These are phyloP conservation scores for Halesus radiatus DNA, from an alignment of 1,140 invertebrate genomes.

Conservation along the genomic window DNA sequence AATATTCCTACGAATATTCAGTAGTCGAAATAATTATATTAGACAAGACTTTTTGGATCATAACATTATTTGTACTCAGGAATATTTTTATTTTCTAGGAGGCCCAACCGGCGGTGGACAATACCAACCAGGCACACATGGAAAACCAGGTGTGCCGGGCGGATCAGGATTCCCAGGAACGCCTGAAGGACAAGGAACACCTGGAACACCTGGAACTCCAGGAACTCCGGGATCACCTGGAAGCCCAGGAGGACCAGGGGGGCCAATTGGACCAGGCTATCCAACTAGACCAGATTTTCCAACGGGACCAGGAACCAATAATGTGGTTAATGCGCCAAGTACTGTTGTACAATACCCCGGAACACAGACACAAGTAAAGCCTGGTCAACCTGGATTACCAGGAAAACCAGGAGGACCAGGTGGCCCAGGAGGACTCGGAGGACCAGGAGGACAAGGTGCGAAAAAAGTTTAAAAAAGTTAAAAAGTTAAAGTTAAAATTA, in stretches of 20 bases:
- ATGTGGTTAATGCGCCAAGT: constrained; percentile 4
- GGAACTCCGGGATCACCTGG: constrained; percentile 16
- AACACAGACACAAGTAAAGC: constrained; percentile 44
- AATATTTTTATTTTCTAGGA: neutral
- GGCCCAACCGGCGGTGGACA: constrained; percentile 31
- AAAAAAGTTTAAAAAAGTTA: too few species aligned
- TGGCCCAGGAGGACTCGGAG: neutral
- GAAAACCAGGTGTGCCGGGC: neutral
- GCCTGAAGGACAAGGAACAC: neutral
- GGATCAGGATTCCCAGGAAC: neutral
- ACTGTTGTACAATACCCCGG: constrained; percentile 25
- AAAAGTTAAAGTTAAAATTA: too few species aligned
- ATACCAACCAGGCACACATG: constrained; percentile 39
- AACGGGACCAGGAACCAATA: constrained; percentile 40
- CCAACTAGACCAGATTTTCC: constrained; percentile 37
- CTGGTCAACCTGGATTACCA: constrained; percentile 37
- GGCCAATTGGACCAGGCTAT: constrained; percentile 28
- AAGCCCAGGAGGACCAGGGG: constrained; percentile 42
- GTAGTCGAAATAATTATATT: too few species aligned
- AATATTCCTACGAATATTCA: too few species aligned
- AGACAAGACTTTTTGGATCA: too few species aligned
- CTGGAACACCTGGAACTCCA: constrained; percentile 6
- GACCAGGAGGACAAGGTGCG: constrained; percentile 13
- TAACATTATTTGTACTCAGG: too few species aligned
- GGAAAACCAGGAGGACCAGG: constrained; percentile 57